Evolutionary conservation across 2,888 invertebrate genomes (phyloP), one percentile per base, ranked within the genome.

Genomic region (Cephus sareptanus): DNA sequence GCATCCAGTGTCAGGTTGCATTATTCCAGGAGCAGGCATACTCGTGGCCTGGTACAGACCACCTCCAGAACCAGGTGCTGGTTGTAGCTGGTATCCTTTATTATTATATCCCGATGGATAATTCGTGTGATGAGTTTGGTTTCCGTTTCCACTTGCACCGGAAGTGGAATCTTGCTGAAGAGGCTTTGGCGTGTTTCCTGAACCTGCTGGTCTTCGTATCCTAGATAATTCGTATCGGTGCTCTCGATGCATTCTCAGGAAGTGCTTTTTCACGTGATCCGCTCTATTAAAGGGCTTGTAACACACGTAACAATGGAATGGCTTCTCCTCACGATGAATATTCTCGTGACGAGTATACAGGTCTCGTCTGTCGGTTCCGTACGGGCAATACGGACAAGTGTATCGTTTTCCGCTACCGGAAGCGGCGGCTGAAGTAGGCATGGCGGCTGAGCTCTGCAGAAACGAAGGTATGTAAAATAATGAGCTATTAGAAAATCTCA

Each of bases 241-340:
- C 86, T 97, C 98, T 73, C 97, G 94, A 89, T 98, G 98, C 97
- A 98, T 98, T 84, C 98, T 94, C 83, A 97, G 93, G 88, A 98
- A 98, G 92, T 98, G 98, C 89, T 98, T 98, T 92, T 98, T 98
- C 74, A 98, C 98, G 90, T 98, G 98, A 92, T 98, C 98, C 69
- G 98, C 98, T 76, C 98, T 94, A 92, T 98, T 98, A 92, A 98
- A 98, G 91, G 97, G 97, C 92, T 98, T 97, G 90, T 96, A 95
- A 90, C 98, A 98, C 56, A 97, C 95, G 91, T 98, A 98, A 92
- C 98, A 98, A 90, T 97, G 97, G 91, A 98, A 98, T 11, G 98
- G 98, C 90, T 98, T 98, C 90, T 98, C 97, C 90, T 97, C 97
- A 85, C 97, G 95, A 90, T 98, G 98, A 83, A 98, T 98, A 91